These are phyloP conservation scores for Cerceris rybyensis DNA, from an alignment of 2,888 invertebrate genomes.

Conservation along the genomic window DNA sequence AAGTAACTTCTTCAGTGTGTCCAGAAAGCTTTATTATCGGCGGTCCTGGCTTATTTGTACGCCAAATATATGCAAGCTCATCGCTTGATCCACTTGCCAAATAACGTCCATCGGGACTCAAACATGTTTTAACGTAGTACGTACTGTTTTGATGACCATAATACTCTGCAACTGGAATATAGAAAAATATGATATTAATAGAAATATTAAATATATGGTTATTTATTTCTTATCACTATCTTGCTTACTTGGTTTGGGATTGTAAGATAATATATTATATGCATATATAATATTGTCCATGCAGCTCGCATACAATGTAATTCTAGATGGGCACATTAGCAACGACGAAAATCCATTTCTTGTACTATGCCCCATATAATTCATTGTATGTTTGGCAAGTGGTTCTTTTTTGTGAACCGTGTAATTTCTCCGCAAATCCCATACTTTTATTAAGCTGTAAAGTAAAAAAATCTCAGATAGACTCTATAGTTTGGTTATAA, in stretches of 20 bases:
- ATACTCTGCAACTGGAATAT: conserved; percentile 78
- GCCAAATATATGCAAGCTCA: conserved; percentile 94
- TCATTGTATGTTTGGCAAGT: conserved; percentile 87
- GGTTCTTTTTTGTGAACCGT: conserved; percentile 87
- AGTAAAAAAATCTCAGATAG: conserved; percentile 17
- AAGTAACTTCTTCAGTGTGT: conserved; percentile 93
- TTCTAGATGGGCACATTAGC: conserved; percentile 87
- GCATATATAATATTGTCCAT: conserved; percentile 94
- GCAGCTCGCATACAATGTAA: conserved; percentile 92
- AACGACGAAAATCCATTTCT: conserved; percentile 90
- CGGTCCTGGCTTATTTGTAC: conserved; percentile 84
- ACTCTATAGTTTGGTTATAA: neutral
- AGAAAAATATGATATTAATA: conserved; percentile 2
- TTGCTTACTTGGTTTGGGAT: conserved; percentile 84
- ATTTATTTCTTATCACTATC: neutral
- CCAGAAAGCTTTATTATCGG: conserved; percentile 89
- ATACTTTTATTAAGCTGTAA: conserved; percentile 88
- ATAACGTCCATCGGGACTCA: conserved; percentile 92
- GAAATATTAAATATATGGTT: neutral
- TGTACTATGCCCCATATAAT: conserved; percentile 88
- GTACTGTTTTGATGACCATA: conserved; percentile 90
- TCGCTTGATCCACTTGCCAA: conserved; percentile 95
- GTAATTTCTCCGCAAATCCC: conserved; percentile 94
- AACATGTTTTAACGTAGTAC: conserved; percentile 92
- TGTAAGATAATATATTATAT: conserved; percentile 89